Conservation (phyloP, 2,888 invertebrate species). For the Aleiodes alternator region DNA sequence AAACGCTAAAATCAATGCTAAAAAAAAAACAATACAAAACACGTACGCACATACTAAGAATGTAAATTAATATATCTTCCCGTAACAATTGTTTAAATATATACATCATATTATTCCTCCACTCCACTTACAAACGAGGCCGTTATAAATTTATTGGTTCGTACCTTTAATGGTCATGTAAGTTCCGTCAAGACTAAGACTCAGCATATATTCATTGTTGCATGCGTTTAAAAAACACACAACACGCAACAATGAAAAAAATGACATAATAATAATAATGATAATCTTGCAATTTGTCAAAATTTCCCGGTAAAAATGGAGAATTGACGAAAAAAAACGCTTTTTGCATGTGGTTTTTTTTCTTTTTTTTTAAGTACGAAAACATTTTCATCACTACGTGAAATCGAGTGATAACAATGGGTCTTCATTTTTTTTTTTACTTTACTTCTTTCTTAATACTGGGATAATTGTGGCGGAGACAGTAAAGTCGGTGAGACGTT, state of each 20-base stretch:
- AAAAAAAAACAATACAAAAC: constrained; percentile 14
- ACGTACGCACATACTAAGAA: constrained; percentile 10
- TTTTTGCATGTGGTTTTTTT: not conserved
- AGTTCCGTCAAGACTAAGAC: constrained; percentile 37
- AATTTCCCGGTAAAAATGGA: too few relatives aligned
- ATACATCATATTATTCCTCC: constrained; percentile 31
- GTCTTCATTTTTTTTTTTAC: constrained; percentile 25
- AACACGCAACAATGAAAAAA: not conserved
- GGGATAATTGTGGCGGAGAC: constrained; percentile 46
- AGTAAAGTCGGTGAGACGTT: constrained; percentile 27
- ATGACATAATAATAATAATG: too few relatives aligned
- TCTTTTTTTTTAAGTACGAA: not conserved
- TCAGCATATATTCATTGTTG: not conserved
- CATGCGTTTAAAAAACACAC: not conserved
- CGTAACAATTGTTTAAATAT: constrained; percentile 26
- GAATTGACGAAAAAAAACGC: too few relatives aligned
- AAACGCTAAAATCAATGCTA: constrained; percentile 10
- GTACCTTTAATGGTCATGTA: constrained; percentile 49
- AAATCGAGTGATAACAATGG: constrained; percentile 54
- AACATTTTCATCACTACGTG: constrained; percentile 38
- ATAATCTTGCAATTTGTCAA: too few relatives aligned
- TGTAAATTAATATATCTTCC: constrained; percentile 16
- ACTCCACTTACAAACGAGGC: constrained; percentile 53
- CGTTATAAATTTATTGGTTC: constrained; percentile 42
- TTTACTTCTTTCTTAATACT: constrained; percentile 45